Evolutionary conservation across 2,888 invertebrate species (phyloP).

Genomic region (Eilema sororculum): DNA sequence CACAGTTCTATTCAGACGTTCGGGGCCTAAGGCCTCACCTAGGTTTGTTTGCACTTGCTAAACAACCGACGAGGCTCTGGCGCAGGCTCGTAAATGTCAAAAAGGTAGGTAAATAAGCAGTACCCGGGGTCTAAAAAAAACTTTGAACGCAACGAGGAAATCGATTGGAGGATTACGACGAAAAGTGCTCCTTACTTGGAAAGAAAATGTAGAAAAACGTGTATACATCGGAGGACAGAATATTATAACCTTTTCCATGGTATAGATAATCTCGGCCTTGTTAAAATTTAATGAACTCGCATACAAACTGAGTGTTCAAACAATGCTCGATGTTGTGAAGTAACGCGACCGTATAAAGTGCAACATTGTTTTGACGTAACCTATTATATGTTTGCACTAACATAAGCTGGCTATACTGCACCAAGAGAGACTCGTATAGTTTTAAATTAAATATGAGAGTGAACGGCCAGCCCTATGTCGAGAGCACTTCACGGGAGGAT

Average conservation of each 20-base stretch:
- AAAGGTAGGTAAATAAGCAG: too few relatives aligned
- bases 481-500: slow-evolving; percentile 34
- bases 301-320: neutral
- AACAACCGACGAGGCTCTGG: too few relatives aligned
- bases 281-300: neutral
- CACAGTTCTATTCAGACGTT: neutral
- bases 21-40: too few relatives aligned
- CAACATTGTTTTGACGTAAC: slow-evolving; percentile 1
- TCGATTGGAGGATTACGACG: neutral
- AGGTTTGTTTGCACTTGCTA: too few relatives aligned
- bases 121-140: neutral
- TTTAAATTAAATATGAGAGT: slow-evolving; percentile 30
- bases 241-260: too few relatives aligned
- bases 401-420: neutral
- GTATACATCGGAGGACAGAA: too few relatives aligned
- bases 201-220: neutral
- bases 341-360: neutral
- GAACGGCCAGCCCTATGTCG: slow-evolving; percentile 20
- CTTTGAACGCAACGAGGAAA: neutral
- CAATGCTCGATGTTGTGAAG: neutral
- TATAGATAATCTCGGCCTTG: neutral
- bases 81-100: too few relatives aligned
- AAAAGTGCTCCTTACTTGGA: neutral
- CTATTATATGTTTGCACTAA: too few relatives aligned
- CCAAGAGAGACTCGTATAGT: neutral